Evolutionary conservation across 2,113 vertebrate species (phyloP), one percentile per base, ranked within the genome.

Genomic region (Sapajus apella): DNA sequence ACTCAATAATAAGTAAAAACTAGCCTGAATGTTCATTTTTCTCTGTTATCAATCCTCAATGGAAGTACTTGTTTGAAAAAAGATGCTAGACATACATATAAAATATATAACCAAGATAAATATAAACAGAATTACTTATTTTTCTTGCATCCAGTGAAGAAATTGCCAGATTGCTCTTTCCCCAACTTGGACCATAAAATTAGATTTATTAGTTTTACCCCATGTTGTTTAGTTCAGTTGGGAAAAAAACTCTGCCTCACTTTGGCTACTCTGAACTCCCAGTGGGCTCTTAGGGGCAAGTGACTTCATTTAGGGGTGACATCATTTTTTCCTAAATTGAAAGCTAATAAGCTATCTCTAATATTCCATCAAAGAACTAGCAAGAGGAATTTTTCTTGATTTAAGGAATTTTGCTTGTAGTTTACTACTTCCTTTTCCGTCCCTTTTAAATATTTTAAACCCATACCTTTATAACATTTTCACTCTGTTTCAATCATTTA

Each of bases 191-290:
- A n/a, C 76, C 70, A 79, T 77, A 94, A 93, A 90, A 93, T 81
- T 87, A 91, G 68, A 93, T 96, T 90, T 93, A 95, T 87, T 93
- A 47, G 55, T 87, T 97, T 97, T 87, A 75, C 72, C 70, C 95
- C 76, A 93, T 80, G 37, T 55, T 64, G 40, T 90, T 89, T 80
- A 68, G 95, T 95, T 94, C 56, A 17, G 2, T 86, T 3, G 8
- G 25, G 81, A 92, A 92, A 47, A 92, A 92, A 91, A 72, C 47
- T 76, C 56, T 80, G 30, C 93, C 72, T 85, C 61, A 95, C 21
- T 50, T 84, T 93, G 90, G 72, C 68, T 90, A 72, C 75, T 92
- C 37, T 91, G 61, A 97, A 93, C 30, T 92, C 70, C 45, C 68
- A 79, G 17, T 86, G 56, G 30, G 37, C 45, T 88, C 56, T 75